Evolutionary conservation across 2,797 vertebrate species (phyloP).

Genomic region (Synaphobranchus kaupii): DNA sequence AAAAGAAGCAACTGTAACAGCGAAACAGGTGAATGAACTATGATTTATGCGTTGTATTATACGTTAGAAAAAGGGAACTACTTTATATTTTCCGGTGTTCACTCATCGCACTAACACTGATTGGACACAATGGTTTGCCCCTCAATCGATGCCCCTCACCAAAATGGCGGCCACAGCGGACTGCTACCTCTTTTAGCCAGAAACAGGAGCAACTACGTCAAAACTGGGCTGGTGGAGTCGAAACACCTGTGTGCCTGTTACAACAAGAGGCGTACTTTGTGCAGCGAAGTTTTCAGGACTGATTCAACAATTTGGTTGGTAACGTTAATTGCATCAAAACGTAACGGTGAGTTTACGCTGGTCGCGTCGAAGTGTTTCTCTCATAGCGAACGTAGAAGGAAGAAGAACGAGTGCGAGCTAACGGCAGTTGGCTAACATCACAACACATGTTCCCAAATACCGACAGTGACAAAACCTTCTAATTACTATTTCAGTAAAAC

Average conservation of each 20-base stretch:
- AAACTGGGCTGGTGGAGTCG: not conserved
- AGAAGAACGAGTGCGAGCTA: not conserved
- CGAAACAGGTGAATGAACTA: not conserved
- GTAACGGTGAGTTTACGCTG: not conserved
- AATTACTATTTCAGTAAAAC: not conserved
- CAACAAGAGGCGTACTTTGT: not conserved
- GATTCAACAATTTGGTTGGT: not conserved
- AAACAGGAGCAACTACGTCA: not conserved
- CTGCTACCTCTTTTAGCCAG: not conserved
- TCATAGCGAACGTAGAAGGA: not conserved
- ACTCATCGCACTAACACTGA: not conserved
- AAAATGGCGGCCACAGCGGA: not conserved
- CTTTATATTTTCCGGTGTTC: not conserved
- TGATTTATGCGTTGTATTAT: no score
- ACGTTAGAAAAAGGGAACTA: no score
- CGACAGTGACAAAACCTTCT: not conserved
- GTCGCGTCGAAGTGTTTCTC: not conserved
- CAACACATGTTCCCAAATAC: not conserved
- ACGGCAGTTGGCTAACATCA: not conserved
- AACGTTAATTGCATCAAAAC: not conserved
- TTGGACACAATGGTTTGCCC: not conserved
- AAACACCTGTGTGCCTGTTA: not conserved
- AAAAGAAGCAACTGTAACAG: not conserved
- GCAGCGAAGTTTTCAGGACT: not conserved
- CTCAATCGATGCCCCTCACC: slow-evolving; percentile 7